Evolutionary conservation across 2,113 vertebrate genomes (phyloP), one percentile per base, ranked within the genome.

Genomic region (Cettia cetti): DNA sequence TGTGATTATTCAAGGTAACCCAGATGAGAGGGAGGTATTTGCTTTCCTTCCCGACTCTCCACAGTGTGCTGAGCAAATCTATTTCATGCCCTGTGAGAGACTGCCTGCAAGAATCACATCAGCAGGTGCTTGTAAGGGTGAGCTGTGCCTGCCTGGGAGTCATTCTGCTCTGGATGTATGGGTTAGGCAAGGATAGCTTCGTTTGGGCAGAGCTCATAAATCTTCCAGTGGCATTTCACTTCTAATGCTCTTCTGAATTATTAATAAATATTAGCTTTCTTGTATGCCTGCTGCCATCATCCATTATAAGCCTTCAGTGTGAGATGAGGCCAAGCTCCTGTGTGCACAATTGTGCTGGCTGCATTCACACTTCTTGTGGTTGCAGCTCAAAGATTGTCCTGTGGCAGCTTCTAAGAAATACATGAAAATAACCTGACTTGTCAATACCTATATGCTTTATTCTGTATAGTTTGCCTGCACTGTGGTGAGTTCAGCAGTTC

Each of bases 181-280:
- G 71, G 40, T 57, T 44, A 77, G 81, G 56, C 54, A 76, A 28
- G 44, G 70, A 47, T 69, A 39, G 59, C 54, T 94, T 94, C 15
- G 3, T n/a, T 4, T 45, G 59, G 33, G 44, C 60, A 82, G 24
- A n/a, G 82, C 56, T 37, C 49, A 69, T 91, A 76, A 82, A 79
- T 90, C 84, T 90, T 40, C 24, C n/a, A 71, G 82, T 56, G 79
- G 45, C 78, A 57, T 80, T 90, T 64, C 74, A 30, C 59, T 94
- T 94, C 80, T 82, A 76, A 83, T 53, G n/a, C 31, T 63, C 47
- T 65, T 91, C 57, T 86, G 84, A 93, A 87, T 91, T 93, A 87
- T 64, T 86, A 83, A 90, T 91, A 89, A 88, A 61, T 77, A 66
- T 70, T 86, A 54, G 42, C 52, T 94, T 91, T 81, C 65, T 35